Evolutionary conservation across 2,113 vertebrate species (phyloP), one percentile per base, ranked within the genome.

Genomic region (Rhineura floridana): DNA sequence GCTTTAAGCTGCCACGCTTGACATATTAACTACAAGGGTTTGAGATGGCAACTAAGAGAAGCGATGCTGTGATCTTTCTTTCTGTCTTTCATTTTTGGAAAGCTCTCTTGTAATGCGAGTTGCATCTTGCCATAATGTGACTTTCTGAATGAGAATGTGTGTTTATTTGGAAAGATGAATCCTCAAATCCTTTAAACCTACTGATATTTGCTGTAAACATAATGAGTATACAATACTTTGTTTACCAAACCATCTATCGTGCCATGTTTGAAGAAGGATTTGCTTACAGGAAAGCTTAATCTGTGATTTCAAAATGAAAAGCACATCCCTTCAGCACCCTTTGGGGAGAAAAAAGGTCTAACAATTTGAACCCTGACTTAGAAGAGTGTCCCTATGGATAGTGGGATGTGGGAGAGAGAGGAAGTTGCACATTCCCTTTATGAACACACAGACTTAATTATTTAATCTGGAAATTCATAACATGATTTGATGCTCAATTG

Each of bases 101-200:
- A 90, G 4, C 67, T 93, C 12, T 62, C 77, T 92, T 87, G 63
- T 89, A 86, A 92, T 78, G 86, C 86, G 89, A 87, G 48, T 89
- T 83, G 21, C 87, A 90, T 85, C 90, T 42, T 84, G 72, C 92
- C 79, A 44, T 79, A 90, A 84, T 82, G 83, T 0, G 0, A 33
- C 62, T 75, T 93, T 89, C 93, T 63, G 93, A 92, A 94, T 96
- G 90, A 91, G 69, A 89, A 28, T 1, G 39, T n/a, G 67, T 50
- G 90, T 94, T 93, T 92, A 94, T 95, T 96, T 96, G 94, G 90
- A 95, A 91, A 85, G 42, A 93, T 94, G 89, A 86, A 94, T 85
- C 82, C 78, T 48, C 63, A 78, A 94, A 90, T 93, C 81, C 78
- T 94, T 90, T 91, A 93, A 95, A 94, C 92, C 78, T 77, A 78